Conservation (phyloP, 2,888 invertebrate genomes). For the Colostygia pectinataria region DNA sequence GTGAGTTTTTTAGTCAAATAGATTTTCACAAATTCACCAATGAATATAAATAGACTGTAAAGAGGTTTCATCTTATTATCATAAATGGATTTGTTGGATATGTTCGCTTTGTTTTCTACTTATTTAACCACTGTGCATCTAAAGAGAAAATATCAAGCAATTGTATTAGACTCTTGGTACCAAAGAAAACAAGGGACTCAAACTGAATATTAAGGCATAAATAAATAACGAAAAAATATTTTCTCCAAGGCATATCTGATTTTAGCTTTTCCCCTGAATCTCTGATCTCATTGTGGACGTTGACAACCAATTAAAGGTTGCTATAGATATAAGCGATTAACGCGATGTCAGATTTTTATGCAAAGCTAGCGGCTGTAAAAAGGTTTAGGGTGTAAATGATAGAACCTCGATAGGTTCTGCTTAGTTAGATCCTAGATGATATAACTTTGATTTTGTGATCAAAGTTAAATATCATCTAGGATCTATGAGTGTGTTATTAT, state of each 20-base stretch:
- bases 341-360: no score
- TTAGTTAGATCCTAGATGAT: no score
- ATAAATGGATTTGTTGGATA: slow-evolving; percentile 33
- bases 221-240: slow-evolving; percentile 31
- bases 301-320: no score
- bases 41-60: slow-evolving; percentile 62
- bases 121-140: slow-evolving; percentile 47
- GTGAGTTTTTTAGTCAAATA: no score
- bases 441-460: no score
- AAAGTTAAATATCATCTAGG: no score
- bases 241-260: neutral
- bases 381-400: no score
- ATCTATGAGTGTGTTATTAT: no score
- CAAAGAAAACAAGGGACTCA: slow-evolving; percentile 36
- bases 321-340: no score
- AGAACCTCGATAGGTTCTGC: no score
- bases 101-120: slow-evolving; percentile 16
- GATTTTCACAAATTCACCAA: slow-evolving; percentile 26
- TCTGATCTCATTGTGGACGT: no score
- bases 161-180: slow-evolving; percentile 1
- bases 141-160: slow-evolving; percentile 50
- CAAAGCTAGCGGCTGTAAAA: no score
- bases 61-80: slow-evolving; percentile 55
- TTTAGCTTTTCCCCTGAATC: slow-evolving; percentile 1
- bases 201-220: slow-evolving; percentile 42